Conservation (phyloP, 2,797 vertebrate species). For the Urosaurus nigricauda region DNA sequence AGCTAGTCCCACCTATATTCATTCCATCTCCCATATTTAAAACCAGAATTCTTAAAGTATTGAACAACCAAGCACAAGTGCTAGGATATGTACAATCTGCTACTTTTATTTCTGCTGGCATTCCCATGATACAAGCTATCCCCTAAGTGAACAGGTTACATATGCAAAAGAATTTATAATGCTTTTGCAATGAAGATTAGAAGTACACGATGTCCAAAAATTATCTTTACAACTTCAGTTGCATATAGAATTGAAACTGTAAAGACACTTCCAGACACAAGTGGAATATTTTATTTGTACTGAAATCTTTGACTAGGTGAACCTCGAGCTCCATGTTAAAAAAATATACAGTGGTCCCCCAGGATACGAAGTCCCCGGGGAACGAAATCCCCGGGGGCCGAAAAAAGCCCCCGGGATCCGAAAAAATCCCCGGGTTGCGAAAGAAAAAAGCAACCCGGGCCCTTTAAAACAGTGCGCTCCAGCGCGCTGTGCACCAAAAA, state of each 20-base stretch:
- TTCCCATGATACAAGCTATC: not conserved
- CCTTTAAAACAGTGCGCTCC: too few relatives aligned
- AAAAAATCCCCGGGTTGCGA: too few relatives aligned
- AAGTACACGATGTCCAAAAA: too few relatives aligned
- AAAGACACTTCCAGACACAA: not conserved
- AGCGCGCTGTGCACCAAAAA: too few relatives aligned
- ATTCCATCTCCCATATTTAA: not conserved
- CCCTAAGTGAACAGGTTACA: not conserved
- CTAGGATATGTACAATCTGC: not conserved
- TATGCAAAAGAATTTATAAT: not conserved
- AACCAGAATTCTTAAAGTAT: not conserved
- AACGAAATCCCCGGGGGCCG: too few relatives aligned
- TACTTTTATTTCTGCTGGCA: not conserved
- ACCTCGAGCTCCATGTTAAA: not conserved
- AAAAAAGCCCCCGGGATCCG: too few relatives aligned
- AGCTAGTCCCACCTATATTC: not conserved
- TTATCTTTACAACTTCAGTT: too few relatives aligned
- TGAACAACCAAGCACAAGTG: not conserved
- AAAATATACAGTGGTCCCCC: too few relatives aligned
- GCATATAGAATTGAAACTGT: not conserved
- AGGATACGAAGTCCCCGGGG: too few relatives aligned
- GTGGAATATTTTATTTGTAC: too few relatives aligned
- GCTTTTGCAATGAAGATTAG: not conserved
- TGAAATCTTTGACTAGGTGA: not conserved
- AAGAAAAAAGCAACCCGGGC: too few relatives aligned